phyloP scores from a whole-genome alignment of 1,140 invertebrate species.

The Antheraea mylitta region DNA sequence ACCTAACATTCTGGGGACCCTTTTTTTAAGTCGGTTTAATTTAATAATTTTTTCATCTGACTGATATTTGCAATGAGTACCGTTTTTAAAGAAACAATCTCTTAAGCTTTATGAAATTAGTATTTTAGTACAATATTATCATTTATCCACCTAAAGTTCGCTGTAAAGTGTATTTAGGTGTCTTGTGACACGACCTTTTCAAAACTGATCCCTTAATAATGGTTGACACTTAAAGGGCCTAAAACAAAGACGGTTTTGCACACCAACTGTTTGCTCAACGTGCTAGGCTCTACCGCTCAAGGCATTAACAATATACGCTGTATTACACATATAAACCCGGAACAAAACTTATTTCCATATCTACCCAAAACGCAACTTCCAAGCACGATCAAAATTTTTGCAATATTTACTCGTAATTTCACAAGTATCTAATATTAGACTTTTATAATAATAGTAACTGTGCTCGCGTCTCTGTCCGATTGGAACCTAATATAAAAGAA shows the following conservation, averaged over 20 bases:
- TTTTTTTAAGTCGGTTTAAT: too few species aligned
- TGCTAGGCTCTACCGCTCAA: not conserved
- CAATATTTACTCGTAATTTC: too few species aligned
- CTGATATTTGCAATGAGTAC: too few species aligned
- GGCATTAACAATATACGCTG: not conserved
- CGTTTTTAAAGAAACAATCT: too few species aligned
- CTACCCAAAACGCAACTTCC: not conserved
- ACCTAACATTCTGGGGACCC: too few species aligned
- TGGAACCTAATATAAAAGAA: too few species aligned
- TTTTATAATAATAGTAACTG: too few species aligned
- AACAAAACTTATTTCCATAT: not conserved
- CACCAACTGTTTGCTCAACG: not conserved
- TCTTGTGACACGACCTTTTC: not conserved
- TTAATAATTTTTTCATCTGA: too few species aligned
- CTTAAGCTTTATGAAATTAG: too few species aligned
- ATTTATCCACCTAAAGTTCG: not conserved
- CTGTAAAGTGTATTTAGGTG: not conserved
- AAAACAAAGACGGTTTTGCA: not conserved
- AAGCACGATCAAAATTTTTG: too few species aligned
- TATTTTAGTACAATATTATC: not conserved
- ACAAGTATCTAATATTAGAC: too few species aligned
- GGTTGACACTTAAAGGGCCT: not conserved
- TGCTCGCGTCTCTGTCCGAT: too few species aligned
- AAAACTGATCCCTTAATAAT: slow-evolving; percentile 3
- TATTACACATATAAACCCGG: not conserved